Conservation (phyloP, 2,113 vertebrate species). For the Pycnonotus jocosus region DNA sequence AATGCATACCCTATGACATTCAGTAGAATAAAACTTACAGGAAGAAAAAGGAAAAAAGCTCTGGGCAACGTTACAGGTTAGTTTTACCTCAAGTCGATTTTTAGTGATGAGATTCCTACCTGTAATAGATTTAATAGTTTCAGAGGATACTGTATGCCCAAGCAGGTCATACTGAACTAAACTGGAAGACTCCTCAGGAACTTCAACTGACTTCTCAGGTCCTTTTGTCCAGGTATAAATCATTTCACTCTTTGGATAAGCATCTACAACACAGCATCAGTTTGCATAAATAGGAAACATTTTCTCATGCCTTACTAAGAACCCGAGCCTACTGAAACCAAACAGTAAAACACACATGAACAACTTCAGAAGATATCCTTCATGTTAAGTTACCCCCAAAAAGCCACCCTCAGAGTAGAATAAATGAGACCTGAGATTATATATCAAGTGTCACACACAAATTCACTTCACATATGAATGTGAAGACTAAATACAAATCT, state of each 20-base stretch:
- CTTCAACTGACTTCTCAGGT: conserved; percentile 93
- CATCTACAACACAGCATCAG: conserved; percentile 80
- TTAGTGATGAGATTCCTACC: conserved; percentile 70
- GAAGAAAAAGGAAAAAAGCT: neutral
- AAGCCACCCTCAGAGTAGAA: neutral
- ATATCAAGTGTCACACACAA: neutral
- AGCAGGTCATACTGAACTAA: conserved; percentile 97
- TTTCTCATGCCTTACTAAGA: neutral
- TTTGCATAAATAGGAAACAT: conserved; percentile 17
- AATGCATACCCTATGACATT: neutral
- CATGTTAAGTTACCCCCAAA: neutral
- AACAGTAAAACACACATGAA: neutral
- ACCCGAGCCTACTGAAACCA: neutral
- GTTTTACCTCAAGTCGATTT: neutral
- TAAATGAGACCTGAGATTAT: neutral
- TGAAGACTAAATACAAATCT: neutral
- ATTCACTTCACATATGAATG: neutral
- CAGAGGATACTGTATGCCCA: conserved; percentile 93
- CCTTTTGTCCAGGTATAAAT: conserved; percentile 99
- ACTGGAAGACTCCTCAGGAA: conserved; percentile 95
- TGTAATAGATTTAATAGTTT: conserved; percentile 96
- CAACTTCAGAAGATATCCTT: neutral
- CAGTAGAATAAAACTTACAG: neutral
- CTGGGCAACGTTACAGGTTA: neutral
- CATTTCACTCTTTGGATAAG: conserved; percentile 97